These are phyloP conservation scores for Merluccius polli DNA, from an alignment of 2,797 vertebrate genomes.

Conservation along the genomic window DNA sequence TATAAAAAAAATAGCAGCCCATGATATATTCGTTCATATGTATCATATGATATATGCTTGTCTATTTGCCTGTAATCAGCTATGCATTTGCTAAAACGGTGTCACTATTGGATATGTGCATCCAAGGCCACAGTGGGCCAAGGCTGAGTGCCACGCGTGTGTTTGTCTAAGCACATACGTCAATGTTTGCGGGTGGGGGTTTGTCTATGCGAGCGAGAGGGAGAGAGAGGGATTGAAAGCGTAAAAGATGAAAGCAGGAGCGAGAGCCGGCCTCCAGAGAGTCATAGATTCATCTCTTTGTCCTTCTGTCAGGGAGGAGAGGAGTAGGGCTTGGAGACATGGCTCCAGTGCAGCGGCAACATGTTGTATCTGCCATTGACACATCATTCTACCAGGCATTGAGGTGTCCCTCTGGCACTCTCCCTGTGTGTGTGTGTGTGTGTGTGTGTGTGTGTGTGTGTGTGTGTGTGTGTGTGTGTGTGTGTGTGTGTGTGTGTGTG, in stretches of 20 bases:
- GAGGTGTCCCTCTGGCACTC: conserved; percentile 60
- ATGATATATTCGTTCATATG: not conserved
- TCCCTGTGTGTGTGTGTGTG: conserved; percentile 24
- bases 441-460: conserved; percentile 25
- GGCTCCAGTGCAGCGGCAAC: conserved; percentile 59
- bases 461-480: conserved; percentile 16
- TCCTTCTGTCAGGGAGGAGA: conserved; percentile 69
- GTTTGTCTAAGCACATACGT: conserved; percentile 43
- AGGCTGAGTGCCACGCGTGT: conserved; percentile 40
- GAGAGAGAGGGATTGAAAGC: conserved; percentile 22
- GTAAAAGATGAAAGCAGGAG: conserved; percentile 52
- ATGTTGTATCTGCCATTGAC: conserved; percentile 72
- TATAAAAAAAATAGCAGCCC: not conserved
- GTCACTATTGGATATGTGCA: conserved; percentile 20
- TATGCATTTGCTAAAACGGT: not conserved
- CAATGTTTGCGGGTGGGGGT: conserved; percentile 42
- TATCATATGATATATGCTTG: not conserved
- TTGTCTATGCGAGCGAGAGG: conserved; percentile 37
- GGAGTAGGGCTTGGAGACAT: conserved; percentile 57
- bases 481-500: conserved; percentile 19
- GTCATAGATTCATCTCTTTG: conserved; percentile 69
- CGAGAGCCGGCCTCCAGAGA: conserved; percentile 61
- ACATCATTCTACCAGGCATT: conserved; percentile 66
- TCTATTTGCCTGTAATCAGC: not conserved
- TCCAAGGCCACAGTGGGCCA: conserved; percentile 44